Percentiles rank a stretch among this genome's conserved stretches.
These are phyloP conservation scores for Belonocnema kinseyi DNA, from an alignment of 1,140 invertebrate species.

Conservation along the genomic window DNA sequence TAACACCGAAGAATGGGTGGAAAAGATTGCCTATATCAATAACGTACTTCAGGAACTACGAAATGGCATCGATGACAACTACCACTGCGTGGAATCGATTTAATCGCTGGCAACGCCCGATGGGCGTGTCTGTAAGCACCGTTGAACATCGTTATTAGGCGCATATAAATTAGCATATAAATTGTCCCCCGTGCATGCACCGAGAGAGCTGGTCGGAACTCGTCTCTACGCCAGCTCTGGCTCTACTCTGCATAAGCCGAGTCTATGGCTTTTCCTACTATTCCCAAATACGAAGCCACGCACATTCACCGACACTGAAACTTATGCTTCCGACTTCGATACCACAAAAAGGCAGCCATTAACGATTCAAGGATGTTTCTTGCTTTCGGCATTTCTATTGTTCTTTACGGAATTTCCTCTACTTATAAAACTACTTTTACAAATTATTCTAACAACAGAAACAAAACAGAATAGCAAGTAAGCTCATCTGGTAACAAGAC, in stretches of 20 bases:
- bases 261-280: constrained; percentile 57
- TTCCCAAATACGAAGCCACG: constrained; percentile 48
- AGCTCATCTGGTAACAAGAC: no score
- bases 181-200: constrained; percentile 63
- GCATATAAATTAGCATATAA: constrained; percentile 77
- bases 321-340: constrained; percentile 40
- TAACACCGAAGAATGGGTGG: neutral
- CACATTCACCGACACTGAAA: constrained; percentile 41
- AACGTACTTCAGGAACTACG: constrained; percentile 22
- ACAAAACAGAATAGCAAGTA: neutral
- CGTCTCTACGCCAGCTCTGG: constrained; percentile 51
- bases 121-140: constrained; percentile 73
- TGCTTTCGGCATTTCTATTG: constrained; percentile 45
- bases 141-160: constrained; percentile 76
- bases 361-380: constrained; percentile 65
- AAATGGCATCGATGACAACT: constrained; percentile 52
- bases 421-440: constrained; percentile 22
- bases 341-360: constrained; percentile 63
- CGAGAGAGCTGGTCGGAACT: constrained; percentile 45
- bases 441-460: constrained; percentile 19
- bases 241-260: constrained; percentile 71
- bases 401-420: constrained; percentile 32
- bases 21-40: constrained; percentile 13
- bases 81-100: constrained; percentile 54
- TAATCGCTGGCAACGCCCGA: constrained; percentile 59